Conservation (phyloP, 2,113 vertebrate species). For the Gymnocephalus cernua region DNA sequence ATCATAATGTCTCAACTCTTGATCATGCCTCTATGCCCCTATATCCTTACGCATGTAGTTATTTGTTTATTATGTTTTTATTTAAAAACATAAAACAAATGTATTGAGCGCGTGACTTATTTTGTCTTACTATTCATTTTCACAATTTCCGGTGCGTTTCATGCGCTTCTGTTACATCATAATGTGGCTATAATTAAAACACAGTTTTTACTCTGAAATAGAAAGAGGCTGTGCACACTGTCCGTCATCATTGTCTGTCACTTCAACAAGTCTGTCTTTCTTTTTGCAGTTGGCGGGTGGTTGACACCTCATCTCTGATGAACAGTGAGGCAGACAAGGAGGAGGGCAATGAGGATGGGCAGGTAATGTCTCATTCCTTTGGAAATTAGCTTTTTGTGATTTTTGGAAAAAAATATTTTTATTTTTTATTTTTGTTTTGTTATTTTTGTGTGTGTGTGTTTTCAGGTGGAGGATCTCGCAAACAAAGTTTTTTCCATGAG, state of each 20-base stretch:
- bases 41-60: background rate
- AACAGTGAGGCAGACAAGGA: conserved; percentile 55
- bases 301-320: conserved; percentile 80
- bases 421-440: too few species aligned
- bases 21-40: background rate
- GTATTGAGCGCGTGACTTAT: background rate
- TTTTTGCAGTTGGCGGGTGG: conserved; percentile 88
- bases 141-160: background rate
- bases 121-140: background rate
- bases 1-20: background rate
- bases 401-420: background rate
- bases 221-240: background rate
- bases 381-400: background rate
- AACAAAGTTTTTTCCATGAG: conserved; percentile 72
- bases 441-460: conserved; percentile 7
- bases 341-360: conserved; percentile 32
- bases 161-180: background rate
- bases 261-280: background rate
- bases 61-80: background rate
- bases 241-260: background rate
- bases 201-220: background rate
- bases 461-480: conserved; percentile 72
- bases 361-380: conserved; percentile 58
- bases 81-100: background rate
- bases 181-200: background rate